A percentile compares a stretch with the other conserved stretches of the same genome.
Evolutionary conservation across 2,888 invertebrate genomes (phyloP).

Genomic region (Xylophagus ater): DNA sequence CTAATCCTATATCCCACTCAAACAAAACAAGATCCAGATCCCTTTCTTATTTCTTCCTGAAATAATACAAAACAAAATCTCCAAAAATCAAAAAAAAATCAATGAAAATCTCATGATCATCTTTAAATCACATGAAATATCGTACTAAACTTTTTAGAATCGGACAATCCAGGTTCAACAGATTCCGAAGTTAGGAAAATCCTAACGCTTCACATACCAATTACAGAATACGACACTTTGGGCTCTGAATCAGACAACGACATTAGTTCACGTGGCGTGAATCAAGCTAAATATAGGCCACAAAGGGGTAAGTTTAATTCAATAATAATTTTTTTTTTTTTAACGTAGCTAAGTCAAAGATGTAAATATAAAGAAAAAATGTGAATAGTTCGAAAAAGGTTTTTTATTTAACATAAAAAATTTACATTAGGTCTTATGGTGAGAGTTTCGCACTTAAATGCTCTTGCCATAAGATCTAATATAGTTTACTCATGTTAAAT

Average conservation of each 20-base stretch:
- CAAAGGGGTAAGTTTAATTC: constrained; percentile 31
- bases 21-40: constrained; percentile 10
- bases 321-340: not conserved
- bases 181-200: constrained; percentile 91
- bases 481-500: too few species aligned
- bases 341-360: too few species aligned
- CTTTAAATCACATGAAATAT: constrained; percentile 34
- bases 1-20: not conserved
- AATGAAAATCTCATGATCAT: constrained; percentile 16
- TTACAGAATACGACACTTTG: constrained; percentile 83
- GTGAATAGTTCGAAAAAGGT: too few species aligned
- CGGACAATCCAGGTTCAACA: constrained; percentile 89
- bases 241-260: constrained; percentile 75
- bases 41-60: constrained; percentile 7
- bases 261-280: constrained; percentile 52
- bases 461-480: too few species aligned
- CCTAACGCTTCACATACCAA: constrained; percentile 83
- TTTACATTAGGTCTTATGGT: too few species aligned
- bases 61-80: constrained; percentile 18
- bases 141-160: constrained; percentile 54
- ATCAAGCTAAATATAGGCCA: constrained; percentile 39
- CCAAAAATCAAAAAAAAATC: constrained; percentile 22
- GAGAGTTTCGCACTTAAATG: too few species aligned
- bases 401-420: too few species aligned
- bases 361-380: too few species aligned